Evolutionary conservation across 2,797 vertebrate species (phyloP), one percentile per base, ranked within the genome.

Genomic region (Characodon lateralis): DNA sequence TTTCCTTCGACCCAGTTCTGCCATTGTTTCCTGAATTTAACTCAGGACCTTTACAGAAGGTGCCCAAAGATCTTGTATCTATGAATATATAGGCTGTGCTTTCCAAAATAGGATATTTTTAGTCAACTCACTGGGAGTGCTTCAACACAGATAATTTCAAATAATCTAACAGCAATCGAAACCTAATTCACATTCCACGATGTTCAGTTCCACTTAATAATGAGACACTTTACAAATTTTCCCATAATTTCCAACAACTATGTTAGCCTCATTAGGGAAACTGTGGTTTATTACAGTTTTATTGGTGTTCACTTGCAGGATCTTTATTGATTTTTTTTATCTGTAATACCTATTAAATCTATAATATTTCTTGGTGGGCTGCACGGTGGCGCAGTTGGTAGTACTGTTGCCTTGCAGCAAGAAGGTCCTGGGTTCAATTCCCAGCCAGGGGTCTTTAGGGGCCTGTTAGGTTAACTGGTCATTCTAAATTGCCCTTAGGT

Each of bases 1-100:
- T 90, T 87, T 9, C 46, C 39, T 59, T 78, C 51, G 72, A 75
- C 72, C 22, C 59, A 79, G 69, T 83, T 90, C 78, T 26, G 1
- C 26, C 26, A 28, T 26, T 58, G 22, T 24, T 58, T 59, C 26
- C 58, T 4, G 12, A 59, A 26, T 59, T 84, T 84, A 86, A 39
- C 58, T 66, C 68, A 51, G 41, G 20, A 78, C 75, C 14, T 69
- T 58, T 39, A 77, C 39, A 79, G 61, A 77, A 51, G 31, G 28
- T 73, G 71, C 72, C 82, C 39, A 75, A 39, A 88, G 71, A 59
- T 73, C 9, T 12, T 20, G 31, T n/a, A 43, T 70, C 71, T 56
- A 28, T 9, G 8, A n/a, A 56, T 56, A 56, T 56, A 56, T 56
- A 6, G 2, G 10, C 24, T 10, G 24, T n/a, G 20, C 22, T 56